These are phyloP conservation scores for Exocentrus adspersus DNA, from an alignment of 2,888 invertebrate species.

Conservation along the genomic window DNA sequence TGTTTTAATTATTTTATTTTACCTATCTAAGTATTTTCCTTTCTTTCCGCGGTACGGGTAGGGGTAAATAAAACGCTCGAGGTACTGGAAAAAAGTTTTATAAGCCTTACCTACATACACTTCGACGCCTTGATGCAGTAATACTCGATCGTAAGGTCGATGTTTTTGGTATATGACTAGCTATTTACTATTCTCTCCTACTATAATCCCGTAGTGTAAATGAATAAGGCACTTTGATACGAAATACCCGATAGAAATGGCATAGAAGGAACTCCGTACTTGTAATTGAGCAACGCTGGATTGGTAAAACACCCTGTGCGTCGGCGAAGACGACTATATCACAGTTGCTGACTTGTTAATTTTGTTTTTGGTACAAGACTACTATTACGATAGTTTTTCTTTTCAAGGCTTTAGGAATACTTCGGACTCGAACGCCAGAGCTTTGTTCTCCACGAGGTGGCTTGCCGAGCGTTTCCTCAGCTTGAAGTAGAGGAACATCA, in stretches of 20 bases:
- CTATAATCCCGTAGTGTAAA: too few species aligned
- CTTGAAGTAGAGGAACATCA: conserved; percentile 22
- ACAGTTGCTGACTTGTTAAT: neutral
- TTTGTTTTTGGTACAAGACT: neutral
- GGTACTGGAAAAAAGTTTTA: too few species aligned
- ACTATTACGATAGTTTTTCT: neutral
- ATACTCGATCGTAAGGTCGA: neutral
- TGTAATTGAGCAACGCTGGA: too few species aligned
- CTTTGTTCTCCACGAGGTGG: conserved; percentile 30
- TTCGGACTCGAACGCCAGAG: conserved; percentile 35
- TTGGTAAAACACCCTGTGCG: neutral
- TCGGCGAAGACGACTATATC: neutral
- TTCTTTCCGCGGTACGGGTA: too few species aligned
- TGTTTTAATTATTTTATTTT: too few species aligned
- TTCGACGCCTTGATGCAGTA: too few species aligned
- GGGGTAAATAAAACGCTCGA: too few species aligned
- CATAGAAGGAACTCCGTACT: neutral
- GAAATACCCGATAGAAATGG: neutral
- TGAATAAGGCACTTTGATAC: neutral
- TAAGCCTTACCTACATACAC: too few species aligned
- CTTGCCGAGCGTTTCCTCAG: neutral
- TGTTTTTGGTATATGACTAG: conserved; percentile 20
- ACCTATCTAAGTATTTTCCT: too few species aligned
- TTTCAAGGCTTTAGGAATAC: conserved; percentile 34
- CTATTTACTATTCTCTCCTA: neutral